Evolutionary conservation across 2,888 invertebrate genomes (phyloP).

Genomic region (Acronicta psi): DNA sequence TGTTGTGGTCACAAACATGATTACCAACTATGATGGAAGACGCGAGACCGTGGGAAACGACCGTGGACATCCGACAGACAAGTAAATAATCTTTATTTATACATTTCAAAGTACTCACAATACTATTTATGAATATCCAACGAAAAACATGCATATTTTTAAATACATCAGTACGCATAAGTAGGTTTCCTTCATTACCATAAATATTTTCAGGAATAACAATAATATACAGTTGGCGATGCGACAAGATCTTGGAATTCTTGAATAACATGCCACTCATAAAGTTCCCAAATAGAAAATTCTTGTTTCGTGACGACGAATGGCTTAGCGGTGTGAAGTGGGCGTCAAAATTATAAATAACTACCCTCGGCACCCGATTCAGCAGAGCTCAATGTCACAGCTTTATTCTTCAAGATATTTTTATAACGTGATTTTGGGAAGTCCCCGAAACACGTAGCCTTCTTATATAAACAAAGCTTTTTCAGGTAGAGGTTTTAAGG

Average conservation of each 20-base stretch:
- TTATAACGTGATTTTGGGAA: slow-evolving; percentile 55
- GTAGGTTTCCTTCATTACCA: slow-evolving; percentile 8
- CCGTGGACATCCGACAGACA: slow-evolving; percentile 21
- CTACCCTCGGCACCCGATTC: slow-evolving; percentile 76
- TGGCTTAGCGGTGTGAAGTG: slow-evolving; percentile 67
- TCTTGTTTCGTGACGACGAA: slow-evolving; percentile 72
- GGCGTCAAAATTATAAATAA: slow-evolving; percentile 84
- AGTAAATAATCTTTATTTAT: slow-evolving; percentile 16
- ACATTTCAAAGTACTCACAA: slow-evolving; percentile 10
- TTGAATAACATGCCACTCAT: slow-evolving; percentile 59
- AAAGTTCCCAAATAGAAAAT: slow-evolving; percentile 78
- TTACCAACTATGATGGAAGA: slow-evolving; percentile 38
- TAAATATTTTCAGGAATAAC: slow-evolving; percentile 28
- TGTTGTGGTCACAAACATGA: slow-evolving; percentile 49
- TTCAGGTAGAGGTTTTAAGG: slow-evolving; percentile 3
- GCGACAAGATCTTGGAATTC: slow-evolving; percentile 62
- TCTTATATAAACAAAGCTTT: slow-evolving; percentile 29
- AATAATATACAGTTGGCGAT: slow-evolving; percentile 51
- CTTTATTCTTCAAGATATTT: slow-evolving; percentile 70
- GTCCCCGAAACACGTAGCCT: slow-evolving; percentile 38
- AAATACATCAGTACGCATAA: not conserved
- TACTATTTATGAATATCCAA: slow-evolving; percentile 1
- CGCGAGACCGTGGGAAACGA: slow-evolving; percentile 51
- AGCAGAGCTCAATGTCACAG: slow-evolving; percentile 82
- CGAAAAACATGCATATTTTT: not conserved